phyloP scores from a whole-genome alignment of 37 sponge, comb jelly and placozoan species.

The Aplysina aerophoba region DNA sequence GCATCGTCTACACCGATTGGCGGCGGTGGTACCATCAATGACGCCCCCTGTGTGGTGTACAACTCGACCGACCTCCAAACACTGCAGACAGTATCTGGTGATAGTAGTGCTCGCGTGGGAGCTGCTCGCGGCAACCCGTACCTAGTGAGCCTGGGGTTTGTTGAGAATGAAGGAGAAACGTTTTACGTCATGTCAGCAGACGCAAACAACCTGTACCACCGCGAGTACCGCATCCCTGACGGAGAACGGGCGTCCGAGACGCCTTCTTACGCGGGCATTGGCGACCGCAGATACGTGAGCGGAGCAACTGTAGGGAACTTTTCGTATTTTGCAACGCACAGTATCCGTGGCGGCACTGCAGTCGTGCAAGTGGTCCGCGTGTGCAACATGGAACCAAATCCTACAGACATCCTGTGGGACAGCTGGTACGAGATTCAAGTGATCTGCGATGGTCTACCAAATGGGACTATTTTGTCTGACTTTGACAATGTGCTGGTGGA shows the following conservation, averaged over 20 bases:
- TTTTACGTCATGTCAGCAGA: constrained; percentile 2
- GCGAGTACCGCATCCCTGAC: constrained; percentile 8
- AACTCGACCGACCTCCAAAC: constrained; percentile 4
- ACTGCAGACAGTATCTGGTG: background rate
- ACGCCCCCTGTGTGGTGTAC: constrained; percentile 19
- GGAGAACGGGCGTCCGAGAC: background rate
- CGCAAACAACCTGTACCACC: background rate
- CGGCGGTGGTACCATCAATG: background rate
- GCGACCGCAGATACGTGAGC: background rate
- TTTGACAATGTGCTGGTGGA: background rate
- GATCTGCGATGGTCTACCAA: no score
- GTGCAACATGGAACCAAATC: background rate
- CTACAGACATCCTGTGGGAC: background rate
- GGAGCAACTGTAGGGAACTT: constrained; percentile 18
- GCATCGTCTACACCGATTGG: background rate
- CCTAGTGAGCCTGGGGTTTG: constrained; percentile 4
- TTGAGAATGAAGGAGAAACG: constrained; percentile 9
- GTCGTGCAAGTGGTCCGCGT: constrained; percentile 8
- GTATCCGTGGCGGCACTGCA: background rate
- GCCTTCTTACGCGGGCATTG: no score
- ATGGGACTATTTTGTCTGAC: background rate
- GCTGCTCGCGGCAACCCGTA: background rate
- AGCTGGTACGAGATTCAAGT: constrained; percentile 27
- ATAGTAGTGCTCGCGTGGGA: background rate
- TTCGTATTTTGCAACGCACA: background rate